These are phyloP conservation scores for Agonopterix subpropinquella DNA, from an alignment of 2,888 invertebrate genomes.

Conservation along the genomic window DNA sequence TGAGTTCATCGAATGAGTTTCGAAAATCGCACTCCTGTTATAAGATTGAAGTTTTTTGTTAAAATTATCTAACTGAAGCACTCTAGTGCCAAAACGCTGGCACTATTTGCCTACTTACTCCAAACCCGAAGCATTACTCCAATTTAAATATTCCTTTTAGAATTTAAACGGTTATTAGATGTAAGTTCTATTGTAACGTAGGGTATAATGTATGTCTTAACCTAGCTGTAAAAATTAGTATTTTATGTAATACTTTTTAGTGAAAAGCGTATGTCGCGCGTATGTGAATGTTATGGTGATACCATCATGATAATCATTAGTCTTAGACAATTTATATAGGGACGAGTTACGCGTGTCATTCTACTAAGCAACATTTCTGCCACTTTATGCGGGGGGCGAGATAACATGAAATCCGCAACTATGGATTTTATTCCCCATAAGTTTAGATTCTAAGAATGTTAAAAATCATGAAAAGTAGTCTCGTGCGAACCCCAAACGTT, in stretches of 20 bases:
- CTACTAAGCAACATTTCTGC: too few relatives aligned
- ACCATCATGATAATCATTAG: too few relatives aligned
- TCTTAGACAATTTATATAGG: too few relatives aligned
- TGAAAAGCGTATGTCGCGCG: conserved; percentile 63
- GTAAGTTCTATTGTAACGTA: conserved; percentile 56
- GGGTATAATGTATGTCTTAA: conserved; percentile 65
- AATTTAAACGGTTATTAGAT: conserved; percentile 49
- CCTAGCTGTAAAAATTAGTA: conserved; percentile 48
- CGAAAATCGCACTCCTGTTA: too few relatives aligned
- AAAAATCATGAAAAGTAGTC: too few relatives aligned
- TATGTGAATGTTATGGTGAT: conserved; percentile 54
- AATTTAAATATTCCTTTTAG: conserved; percentile 59
- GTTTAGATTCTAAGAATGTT: too few relatives aligned
- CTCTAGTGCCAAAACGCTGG: conserved; percentile 49
- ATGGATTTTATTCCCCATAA: too few relatives aligned
- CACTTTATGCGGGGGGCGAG: too few relatives aligned
- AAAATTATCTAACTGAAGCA: background rate
- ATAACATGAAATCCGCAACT: too few relatives aligned
- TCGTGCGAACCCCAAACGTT: too few relatives aligned
- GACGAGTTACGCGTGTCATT: too few relatives aligned
- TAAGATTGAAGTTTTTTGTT: background rate
- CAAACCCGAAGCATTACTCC: conserved; percentile 23
- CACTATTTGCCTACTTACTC: background rate
- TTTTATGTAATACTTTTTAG: conserved; percentile 53
- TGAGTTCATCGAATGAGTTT: too few relatives aligned